Evolutionary conservation across 1,140 invertebrate genomes (phyloP), one percentile per base, ranked within the genome.

Genomic region (Papilio dardanus): DNA sequence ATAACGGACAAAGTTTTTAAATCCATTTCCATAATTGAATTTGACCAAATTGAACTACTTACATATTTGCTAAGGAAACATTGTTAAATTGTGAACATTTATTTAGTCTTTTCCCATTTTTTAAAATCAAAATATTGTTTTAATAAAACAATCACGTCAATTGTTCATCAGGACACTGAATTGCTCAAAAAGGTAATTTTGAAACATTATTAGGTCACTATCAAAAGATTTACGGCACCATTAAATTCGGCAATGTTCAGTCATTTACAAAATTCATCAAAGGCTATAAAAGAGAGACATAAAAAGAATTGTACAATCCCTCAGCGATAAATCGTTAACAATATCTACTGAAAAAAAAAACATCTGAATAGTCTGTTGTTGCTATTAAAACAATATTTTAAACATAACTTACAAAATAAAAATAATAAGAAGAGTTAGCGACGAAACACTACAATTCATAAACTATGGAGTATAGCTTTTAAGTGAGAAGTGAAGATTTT

Each of bases 191-290:
- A 54, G 19, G 8, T 24, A 54, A 24, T 54, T 10, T 10, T 2
- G 24, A 54, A 24, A 54, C 21, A 21, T 54, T 28, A 54, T 54
- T 24, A 24, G 19, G 6, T 54, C 8, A 24, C 21, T 12, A 54
- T 54, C 21, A 28, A 54, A 24, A 54, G 50, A 24, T 54, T 54
- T 54, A 24, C 7, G 50, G 21, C 21, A 12, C 50, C 50, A 24
- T 54, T 54, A 54, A 54, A 54, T 24, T 24, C 50, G 50, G 46
- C 21, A 54, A 54, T 24, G 50, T 24, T 24, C 50, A 21, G 50
- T 54, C 19, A 24, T 54, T 54, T 21, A 50, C 46, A 50, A 50
- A 50, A 50, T 50, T 54, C 50, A 12, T 54, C 50, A 54, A 54
- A 54, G 50, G 1, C 21, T 7, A 54, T 24, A 24, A 24, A 46